Evolutionary conservation across 2,888 invertebrate genomes (phyloP), one percentile per base, ranked within the genome.

Genomic region (Leptinotarsa juncta): DNA sequence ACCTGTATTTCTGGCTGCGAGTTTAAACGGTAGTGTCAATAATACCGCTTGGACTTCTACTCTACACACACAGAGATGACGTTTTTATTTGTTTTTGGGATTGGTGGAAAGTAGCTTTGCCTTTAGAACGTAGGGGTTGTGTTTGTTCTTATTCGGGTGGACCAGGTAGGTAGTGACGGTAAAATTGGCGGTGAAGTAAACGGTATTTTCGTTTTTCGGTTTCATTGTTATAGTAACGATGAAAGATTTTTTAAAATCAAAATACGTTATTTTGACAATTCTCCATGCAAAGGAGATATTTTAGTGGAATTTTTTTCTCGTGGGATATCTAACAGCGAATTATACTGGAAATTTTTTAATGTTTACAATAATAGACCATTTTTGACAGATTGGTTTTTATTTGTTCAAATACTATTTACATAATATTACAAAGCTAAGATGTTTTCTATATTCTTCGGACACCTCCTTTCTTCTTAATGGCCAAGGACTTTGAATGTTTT

Each of bases 1-100:
- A 76, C 76, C 76, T 76, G 76, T 73, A 73, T 69, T 73, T 73
- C 73, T 70, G 75, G 65, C 74, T 66, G 71, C 67, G n/a, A 49
- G 66, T 65, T 71, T 65, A 42, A 32, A 65, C 55, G 53, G 65
- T 26, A 57, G 32, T 72, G 72, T 75, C 75, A 72, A 75, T 72
- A 75, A 53, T 73, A 50, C 65, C 66, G 66, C 57, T 71, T 65
- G 67, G 62, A 62, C 32, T 62, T 42, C n/a, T 62, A 70, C 67
- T 51, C 51, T 67, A 53, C 48, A 72, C 68, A 67, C 66, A 71
- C 65, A 66, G 42, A 42, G 55, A 71, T 71, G 65, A 62, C 57
- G 60, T 55, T 65, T 49, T 71, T 62, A 49, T 67, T 71, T 71
- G 20, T 53, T 15, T 67, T 49, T 67, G 57, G 71, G 67, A 49